phyloP scores from a whole-genome alignment of 2,888 invertebrate species.

The Mystacides longicornis region DNA sequence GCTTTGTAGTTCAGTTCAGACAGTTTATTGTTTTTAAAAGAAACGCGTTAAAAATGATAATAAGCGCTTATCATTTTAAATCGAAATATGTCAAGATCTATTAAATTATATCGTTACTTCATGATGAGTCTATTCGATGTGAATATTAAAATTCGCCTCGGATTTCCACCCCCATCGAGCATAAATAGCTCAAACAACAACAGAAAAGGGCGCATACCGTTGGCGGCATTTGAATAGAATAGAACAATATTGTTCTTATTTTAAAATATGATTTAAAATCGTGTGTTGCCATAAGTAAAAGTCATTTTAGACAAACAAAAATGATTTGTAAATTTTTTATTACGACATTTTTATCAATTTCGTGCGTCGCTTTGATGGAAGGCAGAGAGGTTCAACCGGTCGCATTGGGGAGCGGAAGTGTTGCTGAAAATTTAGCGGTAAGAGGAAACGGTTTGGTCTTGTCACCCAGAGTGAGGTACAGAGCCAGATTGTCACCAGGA shows the following conservation, averaged over 20 bases:
- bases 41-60: too few relatives aligned
- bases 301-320: neutral
- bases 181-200: slow-evolving; percentile 17
- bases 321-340: slow-evolving; percentile 8
- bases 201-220: neutral
- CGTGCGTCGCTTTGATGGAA: slow-evolving; percentile 9
- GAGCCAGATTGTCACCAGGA: slow-evolving; percentile 27
- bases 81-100: slow-evolving; percentile 23
- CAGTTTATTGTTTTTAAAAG: too few relatives aligned
- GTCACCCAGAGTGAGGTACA: slow-evolving; percentile 28
- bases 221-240: neutral
- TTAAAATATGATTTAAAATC: neutral
- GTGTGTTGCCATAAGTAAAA: neutral
- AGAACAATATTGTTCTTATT: neutral
- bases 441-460: slow-evolving; percentile 16
- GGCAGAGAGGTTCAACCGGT: slow-evolving; percentile 11
- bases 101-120: slow-evolving; percentile 12
- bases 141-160: slow-evolving; percentile 19
- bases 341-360: slow-evolving; percentile 7
- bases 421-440: slow-evolving; percentile 28
- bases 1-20: too few relatives aligned
- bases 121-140: slow-evolving; percentile 8
- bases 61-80: slow-evolving; percentile 18
- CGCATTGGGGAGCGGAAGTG: slow-evolving; percentile 31
- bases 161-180: slow-evolving; percentile 11